Conservation (phyloP, 2,797 vertebrate genomes). For the Myripristis jacobus region DNA sequence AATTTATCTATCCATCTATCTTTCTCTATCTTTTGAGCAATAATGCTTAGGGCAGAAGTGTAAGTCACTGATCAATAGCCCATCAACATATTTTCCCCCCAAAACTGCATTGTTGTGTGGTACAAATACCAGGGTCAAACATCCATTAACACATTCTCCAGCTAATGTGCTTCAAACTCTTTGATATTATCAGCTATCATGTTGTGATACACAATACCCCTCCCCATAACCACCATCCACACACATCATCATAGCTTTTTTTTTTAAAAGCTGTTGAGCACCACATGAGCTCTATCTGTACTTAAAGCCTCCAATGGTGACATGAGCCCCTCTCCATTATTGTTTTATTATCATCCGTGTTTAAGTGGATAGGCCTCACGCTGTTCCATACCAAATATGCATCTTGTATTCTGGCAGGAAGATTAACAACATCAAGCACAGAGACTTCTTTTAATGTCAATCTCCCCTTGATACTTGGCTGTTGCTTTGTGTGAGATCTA, state of each 20-base stretch:
- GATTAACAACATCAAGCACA: constrained; percentile 77
- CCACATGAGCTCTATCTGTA: constrained; percentile 75
- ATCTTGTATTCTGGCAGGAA: constrained; percentile 71
- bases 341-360: constrained; percentile 71
- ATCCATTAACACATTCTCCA: neutral
- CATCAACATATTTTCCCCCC: neutral
- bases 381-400: constrained; percentile 70
- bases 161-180: constrained; percentile 41
- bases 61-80: no score
- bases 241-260: constrained; percentile 32
- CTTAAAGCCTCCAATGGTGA: constrained; percentile 67
- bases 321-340: constrained; percentile 77
- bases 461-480: constrained; percentile 68
- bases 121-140: neutral
- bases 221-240: constrained; percentile 9
- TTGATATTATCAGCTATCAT: constrained; percentile 13
- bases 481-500: constrained; percentile 60
- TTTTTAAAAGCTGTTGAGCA: constrained; percentile 63
- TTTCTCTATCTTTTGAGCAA: no score
- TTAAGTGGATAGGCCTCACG: constrained; percentile 68
- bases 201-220: constrained; percentile 25
- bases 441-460: constrained; percentile 70
- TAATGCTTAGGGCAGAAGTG: no score
- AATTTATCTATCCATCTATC: no score
- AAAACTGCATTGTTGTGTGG: neutral